phyloP scores from a whole-genome alignment of 2,797 vertebrate genomes.

The Borostomias antarcticus region DNA sequence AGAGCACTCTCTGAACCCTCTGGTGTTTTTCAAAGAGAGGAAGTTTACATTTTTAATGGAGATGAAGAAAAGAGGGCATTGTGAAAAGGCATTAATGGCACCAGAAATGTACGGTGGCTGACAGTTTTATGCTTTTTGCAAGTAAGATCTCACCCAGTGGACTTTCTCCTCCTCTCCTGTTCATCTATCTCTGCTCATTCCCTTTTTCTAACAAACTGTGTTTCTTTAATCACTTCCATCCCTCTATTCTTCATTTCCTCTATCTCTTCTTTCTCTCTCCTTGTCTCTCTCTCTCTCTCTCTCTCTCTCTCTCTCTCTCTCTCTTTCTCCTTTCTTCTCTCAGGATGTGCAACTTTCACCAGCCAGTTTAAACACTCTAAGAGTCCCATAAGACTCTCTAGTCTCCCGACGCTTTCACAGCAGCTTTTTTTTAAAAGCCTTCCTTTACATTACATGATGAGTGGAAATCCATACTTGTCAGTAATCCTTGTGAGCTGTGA shows the following conservation, averaged over 20 bases:
- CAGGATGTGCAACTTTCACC: not conserved
- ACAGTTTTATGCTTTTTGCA: not conserved
- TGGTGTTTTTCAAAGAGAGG: slow-evolving; percentile 4
- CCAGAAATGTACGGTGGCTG: not conserved
- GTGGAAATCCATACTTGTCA: too few relatives aligned
- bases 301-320: not conserved
- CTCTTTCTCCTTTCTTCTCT: not conserved
- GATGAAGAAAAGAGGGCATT: slow-evolving; percentile 6
- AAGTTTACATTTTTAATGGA: slow-evolving; percentile 12
- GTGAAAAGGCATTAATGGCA: not conserved
- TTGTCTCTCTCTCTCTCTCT: not conserved
- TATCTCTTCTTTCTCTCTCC: not conserved
- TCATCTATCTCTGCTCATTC: not conserved
- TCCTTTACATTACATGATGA: too few relatives aligned
- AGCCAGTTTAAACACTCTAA: not conserved
- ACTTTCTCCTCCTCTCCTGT: not conserved
- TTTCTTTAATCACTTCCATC: not conserved
- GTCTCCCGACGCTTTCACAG: too few relatives aligned
- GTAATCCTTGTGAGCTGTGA: too few relatives aligned
- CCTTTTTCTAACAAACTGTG: not conserved
- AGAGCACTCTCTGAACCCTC: not conserved
- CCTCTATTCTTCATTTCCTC: not conserved
- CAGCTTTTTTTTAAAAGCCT: too few relatives aligned
- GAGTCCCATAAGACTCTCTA: not conserved
- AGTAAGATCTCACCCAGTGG: not conserved